Evolutionary conservation across 2,113 vertebrate genomes (phyloP), one percentile per base, ranked within the genome.

Genomic region (Mustela lutreola): DNA sequence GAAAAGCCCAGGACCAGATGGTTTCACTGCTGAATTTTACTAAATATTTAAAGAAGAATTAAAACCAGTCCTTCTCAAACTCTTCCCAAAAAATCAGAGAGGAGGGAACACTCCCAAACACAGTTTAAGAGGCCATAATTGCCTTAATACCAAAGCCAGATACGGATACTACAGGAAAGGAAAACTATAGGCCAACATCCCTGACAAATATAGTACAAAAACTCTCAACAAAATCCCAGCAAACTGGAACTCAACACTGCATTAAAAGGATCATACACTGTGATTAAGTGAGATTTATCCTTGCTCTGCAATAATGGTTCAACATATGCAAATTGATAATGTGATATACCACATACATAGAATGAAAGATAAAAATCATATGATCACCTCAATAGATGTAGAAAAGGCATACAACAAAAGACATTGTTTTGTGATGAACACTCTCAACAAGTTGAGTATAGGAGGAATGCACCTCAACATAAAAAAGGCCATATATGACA

Each of bases 311-410:
- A 76, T 39, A 56, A 33, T 45, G 36, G 28, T 89, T 89, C 36
- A 89, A 60, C 70, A 45, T 62, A 60, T 5, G 12, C 39, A 75
- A 89, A 60, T 89, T 56, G 60, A 33, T 76, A 62, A 60, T 76
- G 36, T 42, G 36, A 76, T 60, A 75, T 9, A 60, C 18, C 36
- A 89, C 36, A 45, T 31, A 65, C 53, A 80, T 10, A 80, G 45
- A 91, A 65, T 53, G 45, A 80, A 79, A 91, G 75, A 67, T 31
- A 80, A 80, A 80, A 91, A 91, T 80, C 45, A 39, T 48, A 63
- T 24, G 7, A 63, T 65, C 60, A 39, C 31, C 22, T 91, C 24
- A 90, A 28, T 15, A 53, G 28, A 80, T 11, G 11, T 33, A 80
- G 45, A 50, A 80, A 91, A 67, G 48, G 42, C 33, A 80, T 53